phyloP scores from a whole-genome alignment of 2,888 invertebrate genomes.

The Phortica magna region DNA sequence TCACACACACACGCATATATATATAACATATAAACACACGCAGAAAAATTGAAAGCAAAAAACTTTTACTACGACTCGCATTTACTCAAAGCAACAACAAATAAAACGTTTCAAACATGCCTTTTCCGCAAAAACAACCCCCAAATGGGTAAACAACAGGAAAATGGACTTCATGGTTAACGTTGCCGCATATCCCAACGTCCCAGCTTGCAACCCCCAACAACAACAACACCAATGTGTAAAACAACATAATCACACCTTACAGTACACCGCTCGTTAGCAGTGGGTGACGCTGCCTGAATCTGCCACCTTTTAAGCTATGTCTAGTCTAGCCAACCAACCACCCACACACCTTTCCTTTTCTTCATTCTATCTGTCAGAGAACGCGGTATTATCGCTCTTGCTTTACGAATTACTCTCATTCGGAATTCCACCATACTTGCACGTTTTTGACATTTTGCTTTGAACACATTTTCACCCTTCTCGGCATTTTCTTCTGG shows the following conservation, averaged over 20 bases:
- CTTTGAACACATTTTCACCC: constrained; percentile 12
- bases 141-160: constrained; percentile 60
- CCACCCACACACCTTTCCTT: neutral
- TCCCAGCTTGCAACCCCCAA: constrained; percentile 19
- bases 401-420: neutral
- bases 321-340: neutral
- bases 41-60: constrained; percentile 9
- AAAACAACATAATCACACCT: constrained; percentile 40
- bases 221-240: constrained; percentile 31
- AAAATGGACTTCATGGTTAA: neutral
- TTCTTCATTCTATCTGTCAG: neutral
- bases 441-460: constrained; percentile 15
- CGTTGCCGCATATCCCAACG: neutral
- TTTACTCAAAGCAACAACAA: constrained; percentile 15
- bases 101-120: constrained; percentile 7
- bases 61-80: constrained; percentile 19
- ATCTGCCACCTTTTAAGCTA: constrained; percentile 39
- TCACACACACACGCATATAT: neutral
- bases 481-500: constrained; percentile 7
- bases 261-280: constrained; percentile 13
- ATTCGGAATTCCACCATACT: constrained; percentile 24
- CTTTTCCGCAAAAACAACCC: constrained; percentile 56
- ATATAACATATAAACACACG: neutral
- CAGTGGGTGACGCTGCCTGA: neutral
- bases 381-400: neutral